Evolutionary conservation across 2,888 invertebrate species (phyloP), one percentile per base, ranked within the genome.

Genomic region (Drosophila nigricruria): DNA sequence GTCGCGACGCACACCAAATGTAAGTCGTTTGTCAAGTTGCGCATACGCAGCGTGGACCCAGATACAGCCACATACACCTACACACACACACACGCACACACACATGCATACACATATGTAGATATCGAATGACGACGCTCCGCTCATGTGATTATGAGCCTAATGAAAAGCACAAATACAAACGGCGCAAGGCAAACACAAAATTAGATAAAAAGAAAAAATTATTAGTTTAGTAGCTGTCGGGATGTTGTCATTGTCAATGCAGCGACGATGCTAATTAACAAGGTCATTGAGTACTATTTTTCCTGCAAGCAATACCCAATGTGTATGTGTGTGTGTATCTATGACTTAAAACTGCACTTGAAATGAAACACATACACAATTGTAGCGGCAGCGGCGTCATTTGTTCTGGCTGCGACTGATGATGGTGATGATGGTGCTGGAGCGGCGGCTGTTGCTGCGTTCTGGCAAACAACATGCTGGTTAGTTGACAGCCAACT

Each of bases 391-490:
- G 64, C 56, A 82, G 70, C 45, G 86, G 45, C 66, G 72, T 76
- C 68, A 75, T 45, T 56, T 61, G 73, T 23, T 70, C 81, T 20
- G 66, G 72, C 1, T 53, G 78, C 3, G 56, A 63, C 40, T 75
- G 85, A 3, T 56, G 84, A n/a, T 73, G 82, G 8, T 73, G 75
- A 3, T 53, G 83, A n/a, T 76, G 82, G 8, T 70, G 75, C 4
- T 71, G 69, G 16, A 57, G 77, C 69, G 70, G 73, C 47, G 59
- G 64, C 42, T 79, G 86, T 54, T 82, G 89, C 61, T 82, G 81
- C 67, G 79, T 78, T 80, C 86, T 73, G 67, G 76, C 90, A 75
- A 89, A 89, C 87, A 86, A 88, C 86, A 86, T 86, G 76, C 78
- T 86, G 67, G 57, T 76, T 75, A 71, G 64, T 70, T 80, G 60